phyloP scores from a whole-genome alignment of 2,797 vertebrate genomes.

The Myotis daubentonii region DNA sequence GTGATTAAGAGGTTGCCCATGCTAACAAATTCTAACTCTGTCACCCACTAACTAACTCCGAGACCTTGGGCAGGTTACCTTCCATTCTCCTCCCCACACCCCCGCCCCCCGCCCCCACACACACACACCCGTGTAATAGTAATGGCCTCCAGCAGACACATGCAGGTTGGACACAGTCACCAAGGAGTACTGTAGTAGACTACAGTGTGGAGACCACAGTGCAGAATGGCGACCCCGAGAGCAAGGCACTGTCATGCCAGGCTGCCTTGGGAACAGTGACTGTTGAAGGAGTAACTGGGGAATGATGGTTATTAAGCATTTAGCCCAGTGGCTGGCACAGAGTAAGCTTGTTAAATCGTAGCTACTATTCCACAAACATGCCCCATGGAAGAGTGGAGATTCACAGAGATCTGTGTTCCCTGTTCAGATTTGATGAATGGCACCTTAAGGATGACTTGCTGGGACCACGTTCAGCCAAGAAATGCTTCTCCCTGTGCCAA shows the following conservation, averaged over 20 bases:
- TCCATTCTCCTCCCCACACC: neutral
- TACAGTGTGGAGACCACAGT: rapidly evolving
- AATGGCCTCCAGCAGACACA: rapidly evolving
- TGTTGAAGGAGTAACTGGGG: neutral
- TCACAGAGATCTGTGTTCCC: neutral
- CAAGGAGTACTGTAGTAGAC: neutral
- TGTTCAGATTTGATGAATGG: neutral
- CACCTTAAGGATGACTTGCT: neutral
- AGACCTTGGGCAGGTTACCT: neutral
- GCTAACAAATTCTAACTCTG: neutral
- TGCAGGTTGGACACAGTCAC: neutral
- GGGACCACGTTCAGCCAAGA: neutral
- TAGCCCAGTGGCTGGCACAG: neutral
- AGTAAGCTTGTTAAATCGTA: neutral
- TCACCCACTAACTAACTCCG: neutral
- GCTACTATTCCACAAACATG: neutral
- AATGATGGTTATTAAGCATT: neutral
- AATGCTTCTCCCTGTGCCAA: neutral
- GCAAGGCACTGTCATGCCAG: neutral
- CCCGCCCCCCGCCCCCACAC: no score
- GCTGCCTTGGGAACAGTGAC: neutral
- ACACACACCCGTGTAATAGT: neutral
- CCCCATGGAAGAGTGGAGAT: neutral
- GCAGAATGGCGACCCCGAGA: neutral
- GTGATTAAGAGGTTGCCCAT: neutral